phyloP scores from a whole-genome alignment of 1,140 invertebrate genomes.

The Drosophila parvula region DNA sequence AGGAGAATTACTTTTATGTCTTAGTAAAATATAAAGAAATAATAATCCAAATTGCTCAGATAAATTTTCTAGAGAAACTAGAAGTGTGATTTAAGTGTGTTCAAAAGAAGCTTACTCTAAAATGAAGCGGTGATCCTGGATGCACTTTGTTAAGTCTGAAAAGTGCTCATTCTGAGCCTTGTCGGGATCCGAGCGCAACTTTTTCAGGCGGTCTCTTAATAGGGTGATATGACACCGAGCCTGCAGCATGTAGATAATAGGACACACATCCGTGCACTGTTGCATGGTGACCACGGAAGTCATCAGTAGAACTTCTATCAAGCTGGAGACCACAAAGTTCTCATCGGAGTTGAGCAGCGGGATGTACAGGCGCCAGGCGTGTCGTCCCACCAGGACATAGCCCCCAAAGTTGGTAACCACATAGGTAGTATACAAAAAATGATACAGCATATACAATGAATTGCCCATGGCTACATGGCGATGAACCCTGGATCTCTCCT shows the following conservation, averaged over 20 bases:
- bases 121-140: conserved; percentile 55
- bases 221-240: conserved; percentile 46
- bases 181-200: conserved; percentile 21
- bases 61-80: no score
- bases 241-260: conserved; percentile 46
- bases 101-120: conserved; percentile 37
- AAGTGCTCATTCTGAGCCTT: conserved; percentile 37
- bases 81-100: background rate
- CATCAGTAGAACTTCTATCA: conserved; percentile 34
- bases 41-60: no score
- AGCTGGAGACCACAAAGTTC: conserved; percentile 26
- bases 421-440: conserved; percentile 19
- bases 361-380: conserved; percentile 60
- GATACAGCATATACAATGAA: conserved; percentile 26
- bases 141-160: conserved; percentile 44
- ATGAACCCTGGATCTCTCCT: conserved; percentile 23
- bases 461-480: conserved; percentile 38
- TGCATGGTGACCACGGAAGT: conserved; percentile 39
- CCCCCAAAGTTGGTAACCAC: conserved; percentile 22
- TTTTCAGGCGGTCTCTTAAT: conserved; percentile 33
- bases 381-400: conserved; percentile 1
- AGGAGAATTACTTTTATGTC: background rate
- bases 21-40: background rate
- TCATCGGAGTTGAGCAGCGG: conserved; percentile 38
- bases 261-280: conserved; percentile 50